Base-by-base conservation (phyloP, 2,888 invertebrate species). In the Mylabris sibirica region DNA sequence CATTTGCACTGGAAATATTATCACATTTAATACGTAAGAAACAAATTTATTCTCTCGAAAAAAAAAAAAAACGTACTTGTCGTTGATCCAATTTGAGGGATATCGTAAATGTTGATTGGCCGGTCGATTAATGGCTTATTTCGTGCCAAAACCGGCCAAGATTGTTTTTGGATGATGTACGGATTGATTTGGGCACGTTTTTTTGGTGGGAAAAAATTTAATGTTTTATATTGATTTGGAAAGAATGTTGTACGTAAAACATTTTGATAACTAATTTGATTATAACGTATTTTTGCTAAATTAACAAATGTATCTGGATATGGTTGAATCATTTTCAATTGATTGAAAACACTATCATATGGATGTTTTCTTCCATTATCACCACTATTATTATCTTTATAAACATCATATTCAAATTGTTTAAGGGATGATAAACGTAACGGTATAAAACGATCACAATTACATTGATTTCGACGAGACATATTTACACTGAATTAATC, bases 171-270 rank as follows among this genome's bases (percentile, higher is more conserved):
- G n/a, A 3, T 35, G 3, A 8, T 6, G 17, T 34, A 60, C 8
- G 60, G 12, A 20, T 20, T 34, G 20, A 26, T 0, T 9, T 24
- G 8, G 22, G n/a, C 24, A 17, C 30, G 63, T 49, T 59, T 38
- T 35, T 64, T 69, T 1, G 69, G 61, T 8, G 69, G 69, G 26
- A 63, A 69, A 30, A 69, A 69, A 64, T 69, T 66, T 14, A 69
- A 41, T 30, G 66, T 64, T 69, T 41, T 66, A 5, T 35, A 14
- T 24, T 66, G 30, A 5, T 26, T 26, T 9, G 69, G 69, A 1
- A 66, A 26, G 24, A 69, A 41, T 22, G 57, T 24, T 9, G 34
- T 9, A 17, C 57, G 60, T 4, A 69, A 20, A 1, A 44, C n/a
- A 24, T 64, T 59, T 60, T 64, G 22, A 57, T 69, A 69, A 64